Conservation (phyloP, 2,888 invertebrate genomes). For the Tenthredo livida region DNA sequence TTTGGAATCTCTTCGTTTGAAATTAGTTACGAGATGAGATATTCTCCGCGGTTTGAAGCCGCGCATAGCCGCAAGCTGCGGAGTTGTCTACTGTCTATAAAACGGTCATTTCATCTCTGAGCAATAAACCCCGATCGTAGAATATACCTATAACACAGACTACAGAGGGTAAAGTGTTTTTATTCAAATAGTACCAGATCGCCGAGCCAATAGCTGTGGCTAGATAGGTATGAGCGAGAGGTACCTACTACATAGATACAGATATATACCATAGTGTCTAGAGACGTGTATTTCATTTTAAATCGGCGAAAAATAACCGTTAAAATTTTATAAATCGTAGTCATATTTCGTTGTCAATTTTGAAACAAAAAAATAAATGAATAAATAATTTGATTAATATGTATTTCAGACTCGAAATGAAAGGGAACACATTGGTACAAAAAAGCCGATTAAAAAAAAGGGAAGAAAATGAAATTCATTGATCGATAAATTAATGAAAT, state of each 20-base stretch:
- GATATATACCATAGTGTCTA: background rate
- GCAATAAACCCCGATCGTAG: slow-evolving; percentile 31
- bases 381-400: too few relatives aligned
- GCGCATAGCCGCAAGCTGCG: background rate
- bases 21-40: too few relatives aligned
- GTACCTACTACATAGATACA: background rate
- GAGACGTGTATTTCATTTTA: background rate
- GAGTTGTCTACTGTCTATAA: slow-evolving; percentile 40
- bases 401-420: too few relatives aligned
- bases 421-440: too few relatives aligned
- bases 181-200: background rate
- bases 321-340: background rate
- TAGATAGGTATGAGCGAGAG: background rate
- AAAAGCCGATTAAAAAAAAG: too few relatives aligned
- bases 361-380: too few relatives aligned
- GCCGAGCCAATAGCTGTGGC: background rate
- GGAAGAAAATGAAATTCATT: too few relatives aligned
- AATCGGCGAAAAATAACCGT: background rate
- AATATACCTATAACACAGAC: background rate
- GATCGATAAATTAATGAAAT: too few relatives aligned
- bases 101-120: slow-evolving; percentile 32
- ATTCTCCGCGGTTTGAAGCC: background rate
- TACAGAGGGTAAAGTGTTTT: slow-evolving; percentile 13
- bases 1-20: too few relatives aligned
- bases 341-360: too few relatives aligned